Evolutionary conservation across 2,113 vertebrate genomes (phyloP).

Genomic region (Heteronetta atricapilla): DNA sequence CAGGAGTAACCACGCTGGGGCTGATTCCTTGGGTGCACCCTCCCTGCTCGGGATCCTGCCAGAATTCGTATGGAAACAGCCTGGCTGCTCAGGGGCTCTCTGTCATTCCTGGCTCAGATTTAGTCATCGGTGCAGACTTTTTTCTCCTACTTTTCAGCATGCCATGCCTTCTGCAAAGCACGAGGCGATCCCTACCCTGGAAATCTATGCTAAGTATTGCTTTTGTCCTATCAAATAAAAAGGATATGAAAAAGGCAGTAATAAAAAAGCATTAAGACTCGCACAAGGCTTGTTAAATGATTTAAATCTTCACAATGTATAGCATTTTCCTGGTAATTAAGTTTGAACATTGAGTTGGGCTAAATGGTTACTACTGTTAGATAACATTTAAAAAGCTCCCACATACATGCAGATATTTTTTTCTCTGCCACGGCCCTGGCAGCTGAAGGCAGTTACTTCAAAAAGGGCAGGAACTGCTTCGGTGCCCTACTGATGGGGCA

Average conservation of each 20-base stretch:
- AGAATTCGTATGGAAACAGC: not conserved
- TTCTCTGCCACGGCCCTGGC: not conserved
- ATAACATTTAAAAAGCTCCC: slow-evolving; percentile 55
- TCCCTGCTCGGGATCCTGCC: not conserved
- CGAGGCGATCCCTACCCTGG: not conserved
- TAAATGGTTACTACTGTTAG: slow-evolving; percentile 67
- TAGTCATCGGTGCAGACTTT: not conserved
- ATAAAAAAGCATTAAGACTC: slow-evolving; percentile 54
- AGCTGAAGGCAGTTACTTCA: not conserved
- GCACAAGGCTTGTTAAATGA: slow-evolving; percentile 78
- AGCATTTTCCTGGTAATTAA: slow-evolving; percentile 81
- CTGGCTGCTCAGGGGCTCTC: not conserved
- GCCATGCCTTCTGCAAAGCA: not conserved
- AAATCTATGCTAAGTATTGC: not conserved
- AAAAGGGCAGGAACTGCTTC: not conserved
- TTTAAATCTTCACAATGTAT: slow-evolving; percentile 79
- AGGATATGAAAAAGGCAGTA: not conserved
- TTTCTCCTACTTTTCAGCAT: not conserved
- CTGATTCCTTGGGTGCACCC: not conserved
- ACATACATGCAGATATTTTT: not conserved
- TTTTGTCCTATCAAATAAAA: slow-evolving; percentile 9
- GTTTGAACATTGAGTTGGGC: slow-evolving; percentile 64
- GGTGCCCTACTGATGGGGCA: not conserved
- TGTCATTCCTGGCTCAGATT: not conserved
- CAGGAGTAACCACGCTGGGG: not conserved